Percentiles rank a stretch among this genome's conserved stretches.
Conservation (phyloP, 2,113 vertebrate genomes). For the Phaethornis superciliosus region DNA sequence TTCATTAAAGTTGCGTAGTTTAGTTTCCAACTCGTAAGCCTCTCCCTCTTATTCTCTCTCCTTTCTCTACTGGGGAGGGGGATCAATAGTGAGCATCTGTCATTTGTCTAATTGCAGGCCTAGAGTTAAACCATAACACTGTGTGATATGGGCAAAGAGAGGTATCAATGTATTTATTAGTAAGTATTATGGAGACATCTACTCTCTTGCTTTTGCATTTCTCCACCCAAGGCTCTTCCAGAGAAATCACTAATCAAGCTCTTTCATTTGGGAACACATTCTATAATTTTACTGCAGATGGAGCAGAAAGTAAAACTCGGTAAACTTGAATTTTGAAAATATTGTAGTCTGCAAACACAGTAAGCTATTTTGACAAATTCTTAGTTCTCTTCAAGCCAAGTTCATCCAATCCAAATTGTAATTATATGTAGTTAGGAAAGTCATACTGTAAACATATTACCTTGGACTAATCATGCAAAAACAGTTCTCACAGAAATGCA, state of each 20-base stretch:
- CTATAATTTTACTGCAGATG: not conserved
- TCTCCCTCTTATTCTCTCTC: no score
- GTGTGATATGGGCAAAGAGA: not conserved
- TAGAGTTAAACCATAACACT: no score
- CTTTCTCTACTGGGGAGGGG: no score
- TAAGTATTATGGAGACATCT: not conserved
- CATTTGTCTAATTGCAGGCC: no score
- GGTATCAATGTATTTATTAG: not conserved
- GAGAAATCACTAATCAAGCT: not conserved
- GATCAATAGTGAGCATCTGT: no score
- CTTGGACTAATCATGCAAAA: conserved; percentile 1
- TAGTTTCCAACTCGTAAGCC: no score
- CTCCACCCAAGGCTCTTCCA: not conserved
- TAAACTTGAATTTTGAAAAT: not conserved
- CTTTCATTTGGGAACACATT: not conserved
- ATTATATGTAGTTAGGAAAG: not conserved
- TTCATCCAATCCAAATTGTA: not conserved
- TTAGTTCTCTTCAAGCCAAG: not conserved
- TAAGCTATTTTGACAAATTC: not conserved
- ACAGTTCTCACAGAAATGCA: not conserved
- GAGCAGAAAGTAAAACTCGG: not conserved
- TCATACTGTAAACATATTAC: not conserved
- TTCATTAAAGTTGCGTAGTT: no score
- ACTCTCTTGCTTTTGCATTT: not conserved
- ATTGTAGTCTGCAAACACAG: not conserved